Percentiles rank a stretch among this genome's conserved stretches.
Conservation (phyloP, 92 coral and sea anemone genomes). For the Meandrina meandrites region DNA sequence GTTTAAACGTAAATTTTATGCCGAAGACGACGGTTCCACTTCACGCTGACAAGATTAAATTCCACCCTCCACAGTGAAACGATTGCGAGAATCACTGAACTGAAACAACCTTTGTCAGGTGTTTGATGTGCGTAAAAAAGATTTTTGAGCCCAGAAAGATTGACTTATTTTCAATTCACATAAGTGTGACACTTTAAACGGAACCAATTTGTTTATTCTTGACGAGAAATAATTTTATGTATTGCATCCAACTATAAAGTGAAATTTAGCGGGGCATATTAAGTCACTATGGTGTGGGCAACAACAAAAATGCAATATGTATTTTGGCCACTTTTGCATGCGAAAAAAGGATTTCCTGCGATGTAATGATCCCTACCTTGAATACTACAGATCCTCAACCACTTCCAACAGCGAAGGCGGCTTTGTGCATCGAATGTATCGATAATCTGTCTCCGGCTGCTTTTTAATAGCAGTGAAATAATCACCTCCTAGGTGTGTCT, state of each 20-base stretch:
- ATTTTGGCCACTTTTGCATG: background rate
- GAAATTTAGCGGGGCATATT: background rate
- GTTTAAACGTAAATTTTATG: background rate
- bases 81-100: background rate
- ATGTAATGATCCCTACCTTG: constrained; percentile 1
- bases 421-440: background rate
- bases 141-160: background rate
- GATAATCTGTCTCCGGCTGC: background rate
- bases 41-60: background rate
- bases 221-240: background rate
- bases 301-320: background rate
- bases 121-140: background rate
- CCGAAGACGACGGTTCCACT: background rate
- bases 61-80: background rate
- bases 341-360: background rate
- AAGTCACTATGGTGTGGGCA: background rate
- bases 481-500: background rate
- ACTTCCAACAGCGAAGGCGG: background rate
- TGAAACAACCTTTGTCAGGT: background rate
- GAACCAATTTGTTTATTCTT: background rate
- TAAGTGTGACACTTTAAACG: background rate
- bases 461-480: background rate
- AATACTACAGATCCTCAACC: background rate
- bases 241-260: background rate
- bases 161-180: background rate